Percentiles rank a stretch among this genome's conserved stretches.
phyloP scores from a whole-genome alignment of 2,113 vertebrate species.

The Acinonyx jubatus region DNA sequence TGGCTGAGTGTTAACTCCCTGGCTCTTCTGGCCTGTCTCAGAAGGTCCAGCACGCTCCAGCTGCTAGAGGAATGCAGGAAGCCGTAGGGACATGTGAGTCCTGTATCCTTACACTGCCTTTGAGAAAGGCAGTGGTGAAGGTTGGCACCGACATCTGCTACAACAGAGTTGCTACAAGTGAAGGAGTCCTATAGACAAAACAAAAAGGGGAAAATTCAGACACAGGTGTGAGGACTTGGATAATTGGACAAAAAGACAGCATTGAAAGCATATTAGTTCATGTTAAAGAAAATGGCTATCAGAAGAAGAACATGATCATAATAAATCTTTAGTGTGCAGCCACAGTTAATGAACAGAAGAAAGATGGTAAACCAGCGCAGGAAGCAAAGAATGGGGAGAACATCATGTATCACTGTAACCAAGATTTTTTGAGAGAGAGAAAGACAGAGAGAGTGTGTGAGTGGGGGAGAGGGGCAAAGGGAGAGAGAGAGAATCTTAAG shows the following conservation, averaged over 20 bases:
- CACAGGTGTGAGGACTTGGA: background rate
- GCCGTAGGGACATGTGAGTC: accelerated
- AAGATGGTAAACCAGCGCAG: background rate
- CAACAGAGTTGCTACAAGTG: background rate
- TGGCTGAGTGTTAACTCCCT: background rate
- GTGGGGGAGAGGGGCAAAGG: too few relatives aligned
- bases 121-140: background rate
- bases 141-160: background rate
- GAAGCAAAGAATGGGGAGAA: background rate
- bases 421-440: too few relatives aligned
- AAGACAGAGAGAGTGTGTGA: too few relatives aligned
- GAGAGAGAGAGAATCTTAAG: too few relatives aligned
- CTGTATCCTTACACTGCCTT: background rate
- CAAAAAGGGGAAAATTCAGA: background rate
- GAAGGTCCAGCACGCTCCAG: background rate
- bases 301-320: background rate
- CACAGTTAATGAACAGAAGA: background rate
- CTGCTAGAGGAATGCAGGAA: background rate
- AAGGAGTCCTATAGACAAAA: background rate
- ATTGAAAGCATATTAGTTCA: background rate
- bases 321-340: background rate
- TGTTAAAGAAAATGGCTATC: background rate
- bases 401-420: background rate
- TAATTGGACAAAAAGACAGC: background rate
- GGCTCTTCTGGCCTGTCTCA: background rate